Evolutionary conservation across 2,888 invertebrate species (phyloP).

Genomic region (Rhagonycha lutea): DNA sequence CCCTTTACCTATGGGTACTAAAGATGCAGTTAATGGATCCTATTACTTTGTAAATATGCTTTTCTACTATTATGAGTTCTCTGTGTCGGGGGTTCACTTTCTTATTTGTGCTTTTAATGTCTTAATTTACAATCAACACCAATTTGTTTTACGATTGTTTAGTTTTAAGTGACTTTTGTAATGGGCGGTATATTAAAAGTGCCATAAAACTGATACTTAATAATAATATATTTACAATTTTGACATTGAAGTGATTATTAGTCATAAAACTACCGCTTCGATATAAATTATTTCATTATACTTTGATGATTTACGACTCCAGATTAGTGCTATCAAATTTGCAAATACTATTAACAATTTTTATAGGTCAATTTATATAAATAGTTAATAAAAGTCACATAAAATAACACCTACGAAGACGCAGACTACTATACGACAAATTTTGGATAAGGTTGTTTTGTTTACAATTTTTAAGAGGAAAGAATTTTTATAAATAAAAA

Average conservation of each 20-base stretch:
- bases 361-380: not conserved
- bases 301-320: not conserved
- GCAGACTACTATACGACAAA: not conserved
- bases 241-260: constrained; percentile 1
- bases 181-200: not conserved
- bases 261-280: not conserved
- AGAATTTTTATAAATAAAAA: not conserved
- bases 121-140: constrained; percentile 40
- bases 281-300: constrained; percentile 2
- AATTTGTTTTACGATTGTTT: constrained; percentile 13
- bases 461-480: not conserved
- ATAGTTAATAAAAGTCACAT: not conserved
- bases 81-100: constrained; percentile 40
- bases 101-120: constrained; percentile 43
- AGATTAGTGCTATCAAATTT: not conserved
- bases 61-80: constrained; percentile 54
- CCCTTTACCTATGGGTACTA: constrained; percentile 5
- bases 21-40: constrained; percentile 30
- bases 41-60: constrained; percentile 44
- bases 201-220: not conserved
- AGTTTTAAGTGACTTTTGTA: not conserved
- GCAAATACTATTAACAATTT: not conserved
- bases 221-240: not conserved
- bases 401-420: not conserved
- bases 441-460: not conserved